phyloP scores from a whole-genome alignment of 2,888 invertebrate genomes.

The Polymixis flavicincta region DNA sequence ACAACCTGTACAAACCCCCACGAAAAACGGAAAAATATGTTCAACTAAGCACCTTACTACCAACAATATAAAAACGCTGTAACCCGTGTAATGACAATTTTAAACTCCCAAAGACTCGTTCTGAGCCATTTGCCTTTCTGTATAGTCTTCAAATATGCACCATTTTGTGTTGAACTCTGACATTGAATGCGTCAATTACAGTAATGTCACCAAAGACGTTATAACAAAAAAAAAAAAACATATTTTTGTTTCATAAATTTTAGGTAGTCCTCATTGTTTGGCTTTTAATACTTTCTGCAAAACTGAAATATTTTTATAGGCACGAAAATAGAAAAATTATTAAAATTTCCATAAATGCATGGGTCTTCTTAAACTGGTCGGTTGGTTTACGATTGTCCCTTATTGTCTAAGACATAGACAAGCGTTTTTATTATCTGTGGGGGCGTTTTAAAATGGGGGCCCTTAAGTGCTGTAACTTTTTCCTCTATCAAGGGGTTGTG shows the following conservation, averaged over 20 bases:
- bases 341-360: constrained; percentile 4
- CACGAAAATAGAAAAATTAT: background rate
- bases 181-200: constrained; percentile 21
- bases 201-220: fast-evolving
- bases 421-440: constrained; percentile 89
- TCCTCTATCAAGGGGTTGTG: constrained; percentile 78
- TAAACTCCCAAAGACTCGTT: constrained; percentile 85
- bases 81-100: constrained; percentile 88
- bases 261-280: background rate
- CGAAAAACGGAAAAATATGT: constrained; percentile 77
- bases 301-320: background rate
- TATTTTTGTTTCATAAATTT: background rate
- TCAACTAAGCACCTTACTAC: constrained; percentile 81
- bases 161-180: constrained; percentile 70
- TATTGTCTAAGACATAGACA: constrained; percentile 88
- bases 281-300: background rate
- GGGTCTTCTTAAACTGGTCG: constrained; percentile 72
- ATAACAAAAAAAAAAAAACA: background rate
- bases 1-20: constrained; percentile 69
- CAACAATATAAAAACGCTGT: constrained; percentile 84
- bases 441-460: constrained; percentile 85
- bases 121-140: constrained; percentile 84
- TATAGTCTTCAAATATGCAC: constrained; percentile 77
- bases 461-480: constrained; percentile 86
- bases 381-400: constrained; percentile 82